Percentiles rank a stretch among this genome's conserved stretches.
Conservation (phyloP, 2,797 vertebrate genomes). For the Diplodus puntazzo region DNA sequence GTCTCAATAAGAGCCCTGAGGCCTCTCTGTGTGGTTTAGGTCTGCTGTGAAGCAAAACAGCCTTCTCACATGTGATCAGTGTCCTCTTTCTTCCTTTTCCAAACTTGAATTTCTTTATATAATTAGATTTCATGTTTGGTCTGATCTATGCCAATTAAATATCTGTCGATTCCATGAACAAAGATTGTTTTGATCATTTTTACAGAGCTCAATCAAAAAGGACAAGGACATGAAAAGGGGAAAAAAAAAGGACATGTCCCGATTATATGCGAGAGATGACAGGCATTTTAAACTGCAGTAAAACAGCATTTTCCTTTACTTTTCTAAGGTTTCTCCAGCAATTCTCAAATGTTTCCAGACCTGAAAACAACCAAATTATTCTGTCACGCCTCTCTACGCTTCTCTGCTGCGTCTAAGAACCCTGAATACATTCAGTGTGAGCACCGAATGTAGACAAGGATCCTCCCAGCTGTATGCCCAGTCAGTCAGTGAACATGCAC, state of each 20-base stretch:
- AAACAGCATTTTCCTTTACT: background rate
- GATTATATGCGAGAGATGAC: conserved; percentile 3
- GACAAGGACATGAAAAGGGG: too few species aligned
- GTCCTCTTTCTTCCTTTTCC: conserved; percentile 22
- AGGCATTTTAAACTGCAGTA: background rate
- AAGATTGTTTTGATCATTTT: background rate
- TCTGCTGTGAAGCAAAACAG: background rate
- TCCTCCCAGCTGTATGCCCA: background rate
- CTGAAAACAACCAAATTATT: background rate
- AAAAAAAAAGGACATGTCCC: too few species aligned
- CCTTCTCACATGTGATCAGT: background rate
- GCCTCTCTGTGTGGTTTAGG: conserved; percentile 5
- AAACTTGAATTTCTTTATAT: conserved; percentile 17
- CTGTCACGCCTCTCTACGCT: background rate
- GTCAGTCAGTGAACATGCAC: background rate
- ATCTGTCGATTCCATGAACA: background rate
- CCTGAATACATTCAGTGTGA: too few species aligned
- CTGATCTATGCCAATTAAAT: conserved; percentile 33
- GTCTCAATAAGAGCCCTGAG: conserved; percentile 29
- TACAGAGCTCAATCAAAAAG: conserved; percentile 24
- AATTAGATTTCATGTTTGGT: background rate
- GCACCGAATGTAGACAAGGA: background rate
- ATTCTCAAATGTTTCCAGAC: background rate
- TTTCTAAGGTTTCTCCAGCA: background rate
- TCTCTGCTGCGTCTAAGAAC: background rate